Conservation (phyloP, 2,113 vertebrate genomes). For the Xenus cinereus region DNA sequence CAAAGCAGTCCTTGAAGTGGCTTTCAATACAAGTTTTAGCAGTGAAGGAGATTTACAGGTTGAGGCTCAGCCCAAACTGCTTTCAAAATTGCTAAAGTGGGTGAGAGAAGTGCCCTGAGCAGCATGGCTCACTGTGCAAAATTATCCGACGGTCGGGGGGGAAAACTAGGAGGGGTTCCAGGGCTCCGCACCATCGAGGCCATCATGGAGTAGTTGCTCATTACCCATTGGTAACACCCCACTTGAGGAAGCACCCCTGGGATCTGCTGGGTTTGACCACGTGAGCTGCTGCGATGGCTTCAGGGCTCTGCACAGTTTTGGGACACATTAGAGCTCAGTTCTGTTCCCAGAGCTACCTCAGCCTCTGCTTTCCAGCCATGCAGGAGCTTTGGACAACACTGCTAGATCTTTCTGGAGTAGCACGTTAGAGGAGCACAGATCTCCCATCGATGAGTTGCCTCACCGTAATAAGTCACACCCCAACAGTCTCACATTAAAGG, state of each 20-base stretch:
- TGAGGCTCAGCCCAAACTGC: neutral
- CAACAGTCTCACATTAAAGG: neutral
- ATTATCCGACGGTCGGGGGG: neutral
- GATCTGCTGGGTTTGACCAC: neutral
- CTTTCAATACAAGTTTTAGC: slow-evolving; percentile 44
- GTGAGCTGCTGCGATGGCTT: neutral
- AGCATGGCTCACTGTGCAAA: neutral
- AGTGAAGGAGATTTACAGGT: slow-evolving; percentile 21
- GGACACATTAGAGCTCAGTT: neutral
- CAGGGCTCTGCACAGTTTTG: neutral
- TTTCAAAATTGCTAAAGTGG: slow-evolving; percentile 1
- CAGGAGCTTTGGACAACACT: neutral
- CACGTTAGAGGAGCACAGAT: neutral
- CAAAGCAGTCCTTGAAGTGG: slow-evolving; percentile 65
- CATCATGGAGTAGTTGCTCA: neutral
- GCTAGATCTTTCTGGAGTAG: neutral
- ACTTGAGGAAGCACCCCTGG: neutral
- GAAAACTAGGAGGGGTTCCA: neutral
- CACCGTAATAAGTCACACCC: neutral
- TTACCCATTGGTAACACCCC: neutral
- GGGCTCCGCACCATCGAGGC: neutral
- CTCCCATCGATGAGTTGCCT: neutral
- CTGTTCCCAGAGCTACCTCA: neutral
- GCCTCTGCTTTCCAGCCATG: neutral
- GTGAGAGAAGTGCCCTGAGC: slow-evolving; percentile 8